Evolutionary conservation across 2,888 invertebrate genomes (phyloP), one percentile per base, ranked within the genome.

Genomic region (Prosapia bicincta): DNA sequence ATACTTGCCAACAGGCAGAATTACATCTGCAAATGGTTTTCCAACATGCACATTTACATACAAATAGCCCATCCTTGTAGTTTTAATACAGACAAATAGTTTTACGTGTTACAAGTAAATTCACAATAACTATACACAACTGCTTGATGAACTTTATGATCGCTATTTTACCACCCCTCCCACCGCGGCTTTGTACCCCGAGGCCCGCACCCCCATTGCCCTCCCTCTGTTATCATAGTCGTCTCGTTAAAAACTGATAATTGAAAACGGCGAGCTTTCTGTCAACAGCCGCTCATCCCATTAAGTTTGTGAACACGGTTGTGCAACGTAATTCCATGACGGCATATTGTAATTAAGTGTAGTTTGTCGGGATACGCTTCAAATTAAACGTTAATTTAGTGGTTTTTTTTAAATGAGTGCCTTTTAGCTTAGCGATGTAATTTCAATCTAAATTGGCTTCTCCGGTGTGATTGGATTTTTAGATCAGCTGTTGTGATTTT

Each of bases 211-310:
- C 67, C 28, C 70, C 24, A 6, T 20, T 20, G 32, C 38, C 74
- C 65, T 25, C 66, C n/a, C 26, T 28, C 43, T 76, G 74, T 74
- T 74, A 74, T 74, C 74, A 74, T 74, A 74, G 74, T 69, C 74
- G 54, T 74, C 74, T 74, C 74, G 74, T 74, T 74, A 74, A 74
- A 74, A 74, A 74, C 74, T 74, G 74, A 74, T 74, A 74, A 74
- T 74, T 74, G 74, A 69, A 74, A 74, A 65, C 74, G 74, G 69
- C 69, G 26, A 43, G 26, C 54, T 43, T 68, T 73, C 74, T 54
- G 74, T 54, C 69, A 30, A 54, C 69, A 69, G 23, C 24, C 69
- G 69, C 38, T 54, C 74, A 28, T 68, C 68, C 73, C 38, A 74
- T 69, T 74, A 69, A 54, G 20, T 54, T 54, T n/a, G 3, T 54